Evolutionary conservation across 1,140 invertebrate genomes (phyloP).

Genomic region (Drosophila ohnishii): DNA sequence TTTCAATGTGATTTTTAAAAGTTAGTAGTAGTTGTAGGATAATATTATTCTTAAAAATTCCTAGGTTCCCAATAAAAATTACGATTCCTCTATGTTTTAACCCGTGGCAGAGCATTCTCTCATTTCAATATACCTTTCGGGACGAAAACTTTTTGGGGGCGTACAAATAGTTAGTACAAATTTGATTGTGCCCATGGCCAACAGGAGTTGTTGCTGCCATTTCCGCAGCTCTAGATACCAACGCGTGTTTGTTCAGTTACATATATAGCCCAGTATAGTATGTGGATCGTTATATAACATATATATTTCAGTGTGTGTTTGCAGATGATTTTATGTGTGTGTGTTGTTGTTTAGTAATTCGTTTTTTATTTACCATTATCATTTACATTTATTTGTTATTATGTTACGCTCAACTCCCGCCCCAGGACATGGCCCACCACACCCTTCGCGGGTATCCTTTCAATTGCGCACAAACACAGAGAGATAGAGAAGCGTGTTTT

Average conservation of each 20-base stretch:
- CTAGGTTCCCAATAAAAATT: not conserved
- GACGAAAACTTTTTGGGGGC: constrained; percentile 1
- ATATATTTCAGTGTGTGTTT: constrained; percentile 34
- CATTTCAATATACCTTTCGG: constrained; percentile 21
- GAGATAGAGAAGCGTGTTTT: constrained; percentile 21
- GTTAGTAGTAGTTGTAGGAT: not conserved
- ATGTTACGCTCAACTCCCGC: constrained; percentile 46
- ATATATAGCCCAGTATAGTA: constrained; percentile 1
- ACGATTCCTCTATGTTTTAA: not conserved
- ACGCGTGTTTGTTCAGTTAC: constrained; percentile 42
- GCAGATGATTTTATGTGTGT: constrained; percentile 60
- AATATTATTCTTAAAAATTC: not conserved
- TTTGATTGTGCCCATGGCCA: constrained; percentile 48
- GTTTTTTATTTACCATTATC: constrained; percentile 81
- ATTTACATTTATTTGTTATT: constrained; percentile 82
- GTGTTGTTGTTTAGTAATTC: constrained; percentile 79
- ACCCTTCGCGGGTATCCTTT: constrained; percentile 8
- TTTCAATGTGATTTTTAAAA: not conserved
- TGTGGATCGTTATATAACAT: constrained; percentile 37
- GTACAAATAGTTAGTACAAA: constrained; percentile 54
- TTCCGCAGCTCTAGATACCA: constrained; percentile 36
- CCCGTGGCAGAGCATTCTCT: not conserved
- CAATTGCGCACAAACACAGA: constrained; percentile 21
- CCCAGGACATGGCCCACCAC: constrained; percentile 1
- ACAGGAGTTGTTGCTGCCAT: constrained; percentile 31